Percentiles rank a stretch among this genome's conserved stretches.
Conservation (phyloP, 92 coral and sea anemone species). For the Paragorgia papillata region DNA sequence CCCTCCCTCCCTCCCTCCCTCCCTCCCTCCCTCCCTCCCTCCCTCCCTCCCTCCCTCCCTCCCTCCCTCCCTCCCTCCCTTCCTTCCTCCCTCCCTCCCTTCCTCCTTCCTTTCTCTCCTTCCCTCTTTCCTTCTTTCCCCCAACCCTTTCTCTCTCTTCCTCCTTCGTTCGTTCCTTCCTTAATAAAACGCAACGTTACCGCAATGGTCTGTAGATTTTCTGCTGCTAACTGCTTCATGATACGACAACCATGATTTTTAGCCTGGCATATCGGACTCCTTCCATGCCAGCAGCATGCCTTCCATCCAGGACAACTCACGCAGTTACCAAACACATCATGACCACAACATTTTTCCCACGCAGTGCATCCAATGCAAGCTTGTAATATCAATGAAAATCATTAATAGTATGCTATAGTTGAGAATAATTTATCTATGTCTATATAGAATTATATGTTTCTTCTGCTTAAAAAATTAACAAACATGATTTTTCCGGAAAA, state of each 20-base stretch:
- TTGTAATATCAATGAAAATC: slow-evolving; percentile 12
- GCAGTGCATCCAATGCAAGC: slow-evolving; percentile 97
- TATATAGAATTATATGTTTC: too few relatives aligned
- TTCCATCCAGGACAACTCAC: slow-evolving; percentile 99
- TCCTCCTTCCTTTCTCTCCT: too few relatives aligned
- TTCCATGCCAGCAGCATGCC: slow-evolving; percentile 90
- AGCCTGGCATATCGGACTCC: slow-evolving; percentile 93
- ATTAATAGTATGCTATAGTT: not conserved
- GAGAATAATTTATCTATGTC: too few relatives aligned
- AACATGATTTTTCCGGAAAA: too few relatives aligned
- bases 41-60: too few relatives aligned
- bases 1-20: too few relatives aligned
- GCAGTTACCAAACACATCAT: slow-evolving; percentile 96
- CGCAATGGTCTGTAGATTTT: slow-evolving; percentile 81
- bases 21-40: too few relatives aligned
- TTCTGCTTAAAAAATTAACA: too few relatives aligned
- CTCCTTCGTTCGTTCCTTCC: not conserved
- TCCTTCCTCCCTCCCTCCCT: too few relatives aligned
- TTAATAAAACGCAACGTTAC: slow-evolving; percentile 37
- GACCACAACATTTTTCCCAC: slow-evolving; percentile 94
- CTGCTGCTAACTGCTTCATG: slow-evolving; percentile 83
- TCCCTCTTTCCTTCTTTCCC: too few relatives aligned
- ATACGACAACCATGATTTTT: slow-evolving; percentile 91
- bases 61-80: too few relatives aligned
- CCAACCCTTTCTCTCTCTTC: too few relatives aligned